Percentiles rank a stretch among this genome's conserved stretches.
phyloP scores from a whole-genome alignment of 2,113 vertebrate species.

The Riparia riparia region DNA sequence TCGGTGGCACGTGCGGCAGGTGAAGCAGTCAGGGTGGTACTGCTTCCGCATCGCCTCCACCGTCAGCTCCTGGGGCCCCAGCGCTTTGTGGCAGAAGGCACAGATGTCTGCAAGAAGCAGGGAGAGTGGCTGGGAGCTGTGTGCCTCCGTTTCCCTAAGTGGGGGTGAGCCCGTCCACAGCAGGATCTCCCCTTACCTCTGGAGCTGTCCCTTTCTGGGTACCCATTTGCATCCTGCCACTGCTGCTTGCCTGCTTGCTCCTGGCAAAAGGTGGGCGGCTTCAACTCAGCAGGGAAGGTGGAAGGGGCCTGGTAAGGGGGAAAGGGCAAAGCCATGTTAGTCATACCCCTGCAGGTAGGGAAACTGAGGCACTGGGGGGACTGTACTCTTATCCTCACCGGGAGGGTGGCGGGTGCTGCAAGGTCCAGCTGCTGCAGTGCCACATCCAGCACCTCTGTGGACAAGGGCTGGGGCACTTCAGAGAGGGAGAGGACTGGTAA shows the following conservation, averaged over 20 bases:
- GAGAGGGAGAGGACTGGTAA: not conserved
- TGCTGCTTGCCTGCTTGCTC: not conserved
- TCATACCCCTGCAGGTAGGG: not conserved
- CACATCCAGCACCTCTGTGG: not conserved
- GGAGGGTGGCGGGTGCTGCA: not conserved
- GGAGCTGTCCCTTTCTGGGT: not conserved
- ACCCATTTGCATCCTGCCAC: not conserved
- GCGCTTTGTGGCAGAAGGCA: conserved; percentile 89
- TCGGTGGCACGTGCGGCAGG: conserved; percentile 85
- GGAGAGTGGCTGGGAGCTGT: accelerated
- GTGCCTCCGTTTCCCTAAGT: not conserved
- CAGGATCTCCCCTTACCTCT: conserved; percentile 46
- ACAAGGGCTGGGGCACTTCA: not conserved
- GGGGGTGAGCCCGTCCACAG: accelerated
- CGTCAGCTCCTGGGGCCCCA: conserved; percentile 73
- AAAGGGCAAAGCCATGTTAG: not conserved
- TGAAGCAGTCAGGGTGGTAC: conserved; percentile 90
- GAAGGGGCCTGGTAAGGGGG: not conserved
- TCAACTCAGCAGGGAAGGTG: not conserved
- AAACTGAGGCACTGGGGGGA: not conserved
- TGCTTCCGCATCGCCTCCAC: conserved; percentile 89
- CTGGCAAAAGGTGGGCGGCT: not conserved
- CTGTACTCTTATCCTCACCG: conserved; percentile 28
- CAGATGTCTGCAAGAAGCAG: conserved; percentile 83
- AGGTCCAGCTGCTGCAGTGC: conserved; percentile 71